Conservation (phyloP, 2,797 vertebrate genomes). For the Sebastes hubbsi region DNA sequence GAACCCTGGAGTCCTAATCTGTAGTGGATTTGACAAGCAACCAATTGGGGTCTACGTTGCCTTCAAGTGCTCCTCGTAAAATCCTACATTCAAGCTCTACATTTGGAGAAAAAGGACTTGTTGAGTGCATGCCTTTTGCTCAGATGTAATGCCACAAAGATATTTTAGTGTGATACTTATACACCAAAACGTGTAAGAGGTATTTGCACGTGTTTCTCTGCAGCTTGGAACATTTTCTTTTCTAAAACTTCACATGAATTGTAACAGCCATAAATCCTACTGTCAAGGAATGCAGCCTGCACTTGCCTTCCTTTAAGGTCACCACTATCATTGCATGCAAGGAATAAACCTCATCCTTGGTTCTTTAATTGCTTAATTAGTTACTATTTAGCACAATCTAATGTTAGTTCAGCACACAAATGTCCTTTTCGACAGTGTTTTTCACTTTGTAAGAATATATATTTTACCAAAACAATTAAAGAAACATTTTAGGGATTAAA, state of each 20-base stretch:
- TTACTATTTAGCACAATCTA: too few relatives aligned
- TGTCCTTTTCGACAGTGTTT: too few relatives aligned
- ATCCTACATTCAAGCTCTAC: background rate
- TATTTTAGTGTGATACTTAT: background rate
- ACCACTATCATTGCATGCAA: background rate
- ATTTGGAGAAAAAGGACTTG: background rate
- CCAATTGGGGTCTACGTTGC: conserved; percentile 53
- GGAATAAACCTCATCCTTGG: background rate
- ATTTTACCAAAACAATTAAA: background rate
- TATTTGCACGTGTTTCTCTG: background rate
- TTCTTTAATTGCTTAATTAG: background rate
- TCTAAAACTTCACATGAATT: background rate
- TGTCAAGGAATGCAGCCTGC: background rate
- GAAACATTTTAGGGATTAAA: background rate
- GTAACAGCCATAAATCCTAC: rapidly evolving
- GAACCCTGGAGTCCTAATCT: conserved; percentile 61
- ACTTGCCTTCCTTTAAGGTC: background rate
- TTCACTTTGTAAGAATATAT: too few relatives aligned
- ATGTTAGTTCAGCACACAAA: too few relatives aligned
- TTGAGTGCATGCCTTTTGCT: background rate
- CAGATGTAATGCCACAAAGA: background rate
- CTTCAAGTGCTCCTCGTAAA: conserved; percentile 41
- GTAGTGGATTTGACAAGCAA: conserved; percentile 59
- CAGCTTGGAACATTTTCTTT: background rate
- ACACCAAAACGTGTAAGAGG: background rate